These are phyloP conservation scores for Pomatostomus ruficeps DNA, from an alignment of 2,113 vertebrate species.

Conservation along the genomic window DNA sequence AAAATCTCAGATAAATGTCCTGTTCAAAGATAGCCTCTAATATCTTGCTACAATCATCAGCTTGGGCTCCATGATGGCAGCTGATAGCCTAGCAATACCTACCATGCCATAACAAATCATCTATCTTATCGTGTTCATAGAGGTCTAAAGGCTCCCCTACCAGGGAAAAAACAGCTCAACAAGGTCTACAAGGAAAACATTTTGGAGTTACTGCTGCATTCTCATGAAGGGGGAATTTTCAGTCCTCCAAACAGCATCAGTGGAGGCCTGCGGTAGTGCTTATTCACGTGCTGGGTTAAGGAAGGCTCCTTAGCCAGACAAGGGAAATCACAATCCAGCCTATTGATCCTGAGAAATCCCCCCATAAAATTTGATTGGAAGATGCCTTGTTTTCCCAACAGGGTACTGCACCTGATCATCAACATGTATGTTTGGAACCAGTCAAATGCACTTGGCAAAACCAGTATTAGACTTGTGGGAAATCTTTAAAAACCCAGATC, in stretches of 20 bases:
- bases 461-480: not conserved
- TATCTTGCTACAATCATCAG: slow-evolving; percentile 30
- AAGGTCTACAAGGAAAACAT: not conserved
- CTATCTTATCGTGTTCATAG: slow-evolving; percentile 52
- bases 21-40: slow-evolving; percentile 24
- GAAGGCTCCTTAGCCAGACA: not conserved
- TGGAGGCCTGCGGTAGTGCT: not conserved
- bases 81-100: slow-evolving; percentile 42
- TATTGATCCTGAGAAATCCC: not conserved
- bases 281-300: not conserved
- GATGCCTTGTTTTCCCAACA: not conserved
- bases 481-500: not conserved
- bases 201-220: not conserved
- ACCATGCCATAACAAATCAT: slow-evolving; percentile 35
- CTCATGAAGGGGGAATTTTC: not conserved
- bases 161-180: not conserved
- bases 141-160: slow-evolving; percentile 39
- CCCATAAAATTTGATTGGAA: not conserved
- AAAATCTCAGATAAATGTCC: slow-evolving; percentile 31
- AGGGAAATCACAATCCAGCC: not conserved
- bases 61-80: slow-evolving; percentile 16
- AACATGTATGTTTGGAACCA: accelerated
- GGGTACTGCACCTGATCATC: not conserved
- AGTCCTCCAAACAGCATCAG: not conserved
- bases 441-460: accelerated